Evolutionary conservation across 2,797 vertebrate genomes (phyloP).

Genomic region (Syngnathus acus): DNA sequence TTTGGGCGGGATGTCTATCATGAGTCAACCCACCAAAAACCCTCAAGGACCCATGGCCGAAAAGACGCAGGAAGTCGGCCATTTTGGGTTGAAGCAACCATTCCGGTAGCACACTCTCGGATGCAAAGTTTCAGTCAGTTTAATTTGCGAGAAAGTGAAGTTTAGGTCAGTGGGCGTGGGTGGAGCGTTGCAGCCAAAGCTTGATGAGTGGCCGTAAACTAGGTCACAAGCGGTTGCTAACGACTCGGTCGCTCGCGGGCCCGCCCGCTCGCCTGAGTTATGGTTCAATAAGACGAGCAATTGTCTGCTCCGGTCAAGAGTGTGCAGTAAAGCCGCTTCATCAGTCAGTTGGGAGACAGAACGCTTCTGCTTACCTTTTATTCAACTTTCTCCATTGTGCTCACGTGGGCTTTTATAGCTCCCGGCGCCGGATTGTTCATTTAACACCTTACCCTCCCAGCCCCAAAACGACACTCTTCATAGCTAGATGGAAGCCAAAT

Average conservation of each 20-base stretch:
- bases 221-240: conserved; percentile 34
- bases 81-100: not conserved
- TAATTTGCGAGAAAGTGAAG: not conserved
- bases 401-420: conserved; percentile 25
- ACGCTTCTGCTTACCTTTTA: conserved; percentile 27
- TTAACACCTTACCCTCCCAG: conserved; percentile 7
- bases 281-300: conserved; percentile 44
- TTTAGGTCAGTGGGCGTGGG: not conserved
- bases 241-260: conserved; percentile 25
- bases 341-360: conserved; percentile 22
- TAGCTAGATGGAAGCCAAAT: not conserved
- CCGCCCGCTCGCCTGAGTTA: conserved; percentile 35
- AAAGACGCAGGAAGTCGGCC: not conserved
- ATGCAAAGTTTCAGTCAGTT: no score
- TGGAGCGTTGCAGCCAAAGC: not conserved
- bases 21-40: not conserved
- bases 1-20: not conserved
- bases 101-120: not conserved
- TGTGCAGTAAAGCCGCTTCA: conserved; percentile 16
- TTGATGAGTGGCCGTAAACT: not conserved
- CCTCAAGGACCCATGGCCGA: not conserved
- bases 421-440: conserved; percentile 12
- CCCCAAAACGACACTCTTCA: not conserved
- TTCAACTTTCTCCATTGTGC: conserved; percentile 28
- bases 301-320: conserved; percentile 23